Conservation (phyloP, 1,140 invertebrate species). For the Rhopalosiphum maidis region DNA sequence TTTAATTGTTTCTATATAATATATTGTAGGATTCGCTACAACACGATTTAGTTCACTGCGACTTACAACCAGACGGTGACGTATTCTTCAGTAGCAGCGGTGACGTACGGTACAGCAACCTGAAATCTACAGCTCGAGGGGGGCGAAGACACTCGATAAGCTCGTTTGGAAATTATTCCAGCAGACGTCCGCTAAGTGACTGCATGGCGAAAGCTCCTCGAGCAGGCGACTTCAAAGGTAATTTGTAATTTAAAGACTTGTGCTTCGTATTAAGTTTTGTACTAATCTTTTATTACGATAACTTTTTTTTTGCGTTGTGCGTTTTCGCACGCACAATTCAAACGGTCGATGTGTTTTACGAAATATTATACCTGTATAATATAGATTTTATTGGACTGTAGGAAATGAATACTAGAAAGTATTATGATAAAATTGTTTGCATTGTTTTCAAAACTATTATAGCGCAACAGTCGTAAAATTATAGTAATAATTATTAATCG, state of each 20-base stretch:
- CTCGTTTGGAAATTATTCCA: conserved; percentile 50
- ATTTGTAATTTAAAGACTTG: background rate
- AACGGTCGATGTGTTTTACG: background rate
- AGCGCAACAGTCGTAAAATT: background rate
- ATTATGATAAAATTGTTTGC: background rate
- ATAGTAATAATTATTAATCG: background rate
- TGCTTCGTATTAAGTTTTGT: background rate
- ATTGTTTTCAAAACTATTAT: conserved; percentile 8
- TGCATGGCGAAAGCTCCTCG: conserved; percentile 34
- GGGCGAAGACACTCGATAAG: conserved; percentile 46
- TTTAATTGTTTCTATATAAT: background rate
- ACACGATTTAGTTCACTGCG: conserved; percentile 49
- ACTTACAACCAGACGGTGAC: conserved; percentile 42
- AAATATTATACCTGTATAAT: background rate
- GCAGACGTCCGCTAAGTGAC: conserved; percentile 37
- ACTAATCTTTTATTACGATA: background rate
- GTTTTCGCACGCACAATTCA: background rate
- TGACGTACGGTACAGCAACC: conserved; percentile 45
- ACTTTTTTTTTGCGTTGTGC: too few species aligned
- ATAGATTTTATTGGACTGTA: background rate
- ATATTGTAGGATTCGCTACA: conserved; percentile 37
- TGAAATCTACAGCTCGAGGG: background rate
- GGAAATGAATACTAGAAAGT: background rate
- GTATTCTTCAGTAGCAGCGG: conserved; percentile 53
- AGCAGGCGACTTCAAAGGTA: conserved; percentile 26